Conservation (phyloP, 2,888 invertebrate species). For the Axea sp. region DNA sequence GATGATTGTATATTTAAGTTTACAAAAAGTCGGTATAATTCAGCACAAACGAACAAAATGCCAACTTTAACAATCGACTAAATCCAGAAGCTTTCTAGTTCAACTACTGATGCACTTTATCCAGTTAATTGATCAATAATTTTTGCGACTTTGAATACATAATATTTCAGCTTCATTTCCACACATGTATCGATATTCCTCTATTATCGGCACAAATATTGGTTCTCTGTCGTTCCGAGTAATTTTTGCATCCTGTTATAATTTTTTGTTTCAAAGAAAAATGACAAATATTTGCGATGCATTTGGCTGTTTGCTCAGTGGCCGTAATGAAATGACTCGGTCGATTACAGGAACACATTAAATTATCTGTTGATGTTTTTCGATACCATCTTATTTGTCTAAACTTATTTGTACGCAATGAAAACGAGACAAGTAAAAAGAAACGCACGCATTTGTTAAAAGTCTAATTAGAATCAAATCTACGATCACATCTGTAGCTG, state of each 20-base stretch:
- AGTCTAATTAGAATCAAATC: slow-evolving; percentile 52
- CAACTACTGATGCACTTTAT: no score
- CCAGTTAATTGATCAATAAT: no score
- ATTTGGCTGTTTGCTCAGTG: slow-evolving; percentile 11
- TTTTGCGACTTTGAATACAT: no score
- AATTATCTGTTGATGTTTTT: slow-evolving; percentile 14
- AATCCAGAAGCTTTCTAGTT: no score
- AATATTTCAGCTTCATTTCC: no score
- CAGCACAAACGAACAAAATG: no score
- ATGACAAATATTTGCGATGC: slow-evolving; percentile 7
- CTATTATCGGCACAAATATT: slow-evolving; percentile 21
- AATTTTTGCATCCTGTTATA: slow-evolving; percentile 6
- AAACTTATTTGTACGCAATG: slow-evolving; percentile 26
- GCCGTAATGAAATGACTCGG: slow-evolving; percentile 22
- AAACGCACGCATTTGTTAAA: slow-evolving; percentile 26
- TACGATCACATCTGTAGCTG: slow-evolving; percentile 26
- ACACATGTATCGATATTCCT: not conserved
- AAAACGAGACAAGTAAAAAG: slow-evolving; percentile 44
- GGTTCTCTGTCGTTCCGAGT: not conserved
- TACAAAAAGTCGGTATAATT: no score
- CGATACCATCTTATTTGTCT: slow-evolving; percentile 31
- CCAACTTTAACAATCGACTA: no score
- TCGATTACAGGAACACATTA: slow-evolving; percentile 7
- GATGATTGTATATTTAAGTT: no score
- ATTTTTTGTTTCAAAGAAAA: slow-evolving; percentile 18